Conservation (phyloP, 2,797 vertebrate species). For the Argya squamiceps region DNA sequence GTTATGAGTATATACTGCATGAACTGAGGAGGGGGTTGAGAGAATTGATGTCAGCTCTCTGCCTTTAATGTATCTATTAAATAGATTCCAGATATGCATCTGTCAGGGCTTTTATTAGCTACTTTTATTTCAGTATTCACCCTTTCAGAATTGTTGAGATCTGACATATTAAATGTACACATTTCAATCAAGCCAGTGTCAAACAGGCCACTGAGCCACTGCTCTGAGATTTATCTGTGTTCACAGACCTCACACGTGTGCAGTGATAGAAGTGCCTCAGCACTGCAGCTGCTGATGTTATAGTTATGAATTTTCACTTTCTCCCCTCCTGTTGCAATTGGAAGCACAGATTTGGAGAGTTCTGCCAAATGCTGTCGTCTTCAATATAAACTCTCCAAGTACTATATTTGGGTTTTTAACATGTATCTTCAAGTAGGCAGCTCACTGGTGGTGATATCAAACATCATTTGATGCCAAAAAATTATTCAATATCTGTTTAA, state of each 20-base stretch:
- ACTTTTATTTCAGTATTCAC: background rate
- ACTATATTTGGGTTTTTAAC: background rate
- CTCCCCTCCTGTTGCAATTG: background rate
- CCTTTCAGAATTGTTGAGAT: background rate
- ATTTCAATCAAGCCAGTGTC: background rate
- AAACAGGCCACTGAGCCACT: background rate
- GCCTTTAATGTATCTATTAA: background rate
- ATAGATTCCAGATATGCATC: background rate
- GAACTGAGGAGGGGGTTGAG: background rate
- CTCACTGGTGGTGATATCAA: background rate
- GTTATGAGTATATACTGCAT: background rate
- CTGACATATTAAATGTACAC: background rate
- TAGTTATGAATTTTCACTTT: background rate
- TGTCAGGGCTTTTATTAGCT: background rate
- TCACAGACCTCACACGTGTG: background rate
- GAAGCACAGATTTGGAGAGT: background rate
- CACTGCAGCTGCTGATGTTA: background rate
- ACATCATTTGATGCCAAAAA: background rate
- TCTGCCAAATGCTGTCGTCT: accelerated
- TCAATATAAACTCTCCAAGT: background rate
- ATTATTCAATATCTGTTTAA: background rate
- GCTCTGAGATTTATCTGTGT: background rate
- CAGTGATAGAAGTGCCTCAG: background rate
- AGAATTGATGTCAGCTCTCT: background rate
- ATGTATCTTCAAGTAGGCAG: background rate